Base-by-base conservation (phyloP, 2,113 vertebrate species). In the Trochalopteron elliotii region DNA sequence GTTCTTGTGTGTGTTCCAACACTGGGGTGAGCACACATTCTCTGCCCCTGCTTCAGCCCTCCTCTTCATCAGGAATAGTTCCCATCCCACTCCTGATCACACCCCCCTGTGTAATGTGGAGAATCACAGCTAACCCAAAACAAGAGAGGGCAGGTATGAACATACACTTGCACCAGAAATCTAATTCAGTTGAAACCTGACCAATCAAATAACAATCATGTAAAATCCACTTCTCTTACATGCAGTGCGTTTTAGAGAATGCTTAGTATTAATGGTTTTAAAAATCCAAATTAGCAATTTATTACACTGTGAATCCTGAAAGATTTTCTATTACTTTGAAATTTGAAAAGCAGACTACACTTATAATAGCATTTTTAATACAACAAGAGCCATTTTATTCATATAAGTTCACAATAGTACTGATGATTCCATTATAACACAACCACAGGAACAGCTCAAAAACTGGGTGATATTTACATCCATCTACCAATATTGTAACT, bases 351-450 rank as follows among this genome's bases (percentile, higher is more conserved):
- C 22, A 44, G 22, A 64, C 15, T 71, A 10, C 7, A 82, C 55
- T 85, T 85, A 45, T 1, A 89, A 45, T 8, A 87, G 40, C 25
- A 49, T 56, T 81, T 83, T 89, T 80, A 91, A 72, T 40, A 79
- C 33, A 79, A 84, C 24, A 79, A 87, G 82, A 82, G 12, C 12
- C 35, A 70, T 87, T 90, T 94, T 93, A 96, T 87, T 96, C 52
- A 50, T 50, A 4, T 9, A 60, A 35, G 31, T 59, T 74, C n/a
- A 44, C 28, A 75, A 91, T 37, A 72, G 44, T 24, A 88, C 30
- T 53, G 68, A 67, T 74, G 77, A 15, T 87, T 82, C 63, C 60
- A 86, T 19, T 5, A 3, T n/a, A 25, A 49, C 72, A 79, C 33
- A 52, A 75, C 31, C 52, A 87, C 30, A 80, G 31, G 21, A 90